phyloP scores from a whole-genome alignment of 2,113 vertebrate species.

The Salvelinus sp. region DNA sequence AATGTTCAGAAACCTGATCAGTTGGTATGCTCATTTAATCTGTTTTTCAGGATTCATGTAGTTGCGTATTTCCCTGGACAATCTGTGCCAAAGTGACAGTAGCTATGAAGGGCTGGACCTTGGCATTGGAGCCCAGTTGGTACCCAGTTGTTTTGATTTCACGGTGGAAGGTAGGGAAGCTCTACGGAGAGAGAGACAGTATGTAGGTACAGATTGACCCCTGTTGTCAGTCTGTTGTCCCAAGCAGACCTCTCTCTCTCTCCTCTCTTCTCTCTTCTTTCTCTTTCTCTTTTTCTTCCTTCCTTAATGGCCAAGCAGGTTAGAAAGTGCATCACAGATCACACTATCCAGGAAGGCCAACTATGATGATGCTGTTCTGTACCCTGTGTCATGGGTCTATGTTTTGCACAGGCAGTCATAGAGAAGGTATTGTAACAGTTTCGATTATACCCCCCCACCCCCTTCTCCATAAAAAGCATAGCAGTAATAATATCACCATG shows the following conservation, averaged over 20 bases:
- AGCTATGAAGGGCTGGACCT: not conserved
- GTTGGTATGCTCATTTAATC: not conserved
- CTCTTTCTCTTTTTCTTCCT: no score
- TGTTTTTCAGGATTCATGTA: not conserved
- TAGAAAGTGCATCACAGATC: no score
- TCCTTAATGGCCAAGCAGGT: no score
- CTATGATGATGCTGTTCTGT: no score
- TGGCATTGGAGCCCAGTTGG: not conserved
- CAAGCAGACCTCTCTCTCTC: constrained; percentile 4
- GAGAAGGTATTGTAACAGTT: no score
- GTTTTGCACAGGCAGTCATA: no score
- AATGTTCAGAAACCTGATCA: not conserved
- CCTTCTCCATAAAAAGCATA: no score
- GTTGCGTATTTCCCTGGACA: not conserved
- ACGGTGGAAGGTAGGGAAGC: not conserved
- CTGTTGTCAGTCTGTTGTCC: not conserved
- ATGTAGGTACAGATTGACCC: not conserved
- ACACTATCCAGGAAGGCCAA: no score
- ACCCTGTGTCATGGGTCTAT: no score
- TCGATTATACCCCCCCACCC: no score
- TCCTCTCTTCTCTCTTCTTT: no score
- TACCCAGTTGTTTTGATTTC: not conserved
- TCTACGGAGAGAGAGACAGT: not conserved
- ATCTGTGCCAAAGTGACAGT: not conserved
- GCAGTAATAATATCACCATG: no score